A percentile compares a stretch with the other conserved stretches of the same genome.
Evolutionary conservation across 2,888 invertebrate genomes (phyloP).

Genomic region (Anaspis maculata): DNA sequence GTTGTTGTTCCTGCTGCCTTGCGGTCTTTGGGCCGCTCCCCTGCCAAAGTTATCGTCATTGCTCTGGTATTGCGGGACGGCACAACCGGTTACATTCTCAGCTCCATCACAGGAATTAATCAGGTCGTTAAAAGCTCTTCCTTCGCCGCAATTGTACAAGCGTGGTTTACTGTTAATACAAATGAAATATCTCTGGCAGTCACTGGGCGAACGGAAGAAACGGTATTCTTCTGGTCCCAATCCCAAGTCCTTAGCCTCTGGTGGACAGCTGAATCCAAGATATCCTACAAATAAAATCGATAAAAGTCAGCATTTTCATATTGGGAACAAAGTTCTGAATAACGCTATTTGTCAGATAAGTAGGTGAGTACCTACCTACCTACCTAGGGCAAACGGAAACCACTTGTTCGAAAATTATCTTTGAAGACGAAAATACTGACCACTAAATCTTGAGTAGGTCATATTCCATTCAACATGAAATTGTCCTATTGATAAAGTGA

Average conservation of each 20-base stretch:
- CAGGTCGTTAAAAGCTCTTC: slow-evolving; percentile 68
- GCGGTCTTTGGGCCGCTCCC: no score
- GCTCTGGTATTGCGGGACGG: slow-evolving; percentile 23
- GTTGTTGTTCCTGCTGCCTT: no score
- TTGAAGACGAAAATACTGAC: no score
- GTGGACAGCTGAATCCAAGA: slow-evolving; percentile 74
- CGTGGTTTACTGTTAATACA: slow-evolving; percentile 69
- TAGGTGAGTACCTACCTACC: no score
- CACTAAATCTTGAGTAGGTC: no score
- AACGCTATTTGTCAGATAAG: no score
- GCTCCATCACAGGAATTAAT: slow-evolving; percentile 65
- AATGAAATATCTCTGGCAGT: slow-evolving; percentile 73
- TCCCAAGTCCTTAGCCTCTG: slow-evolving; percentile 41
- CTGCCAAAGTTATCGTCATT: background rate
- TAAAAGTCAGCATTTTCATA: no score
- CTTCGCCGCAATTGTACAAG: slow-evolving; percentile 66
- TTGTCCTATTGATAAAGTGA: no score
- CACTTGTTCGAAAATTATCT: no score
- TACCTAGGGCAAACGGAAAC: no score
- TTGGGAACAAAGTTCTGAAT: no score
- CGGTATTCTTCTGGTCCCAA: slow-evolving; percentile 44
- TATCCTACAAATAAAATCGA: slow-evolving; percentile 55
- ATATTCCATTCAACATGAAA: no score
- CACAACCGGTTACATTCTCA: slow-evolving; percentile 71
- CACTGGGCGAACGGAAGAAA: slow-evolving; percentile 50